These are phyloP conservation scores for Macrosteles quadrilineatus DNA, from an alignment of 1,140 invertebrate species.

Conservation along the genomic window DNA sequence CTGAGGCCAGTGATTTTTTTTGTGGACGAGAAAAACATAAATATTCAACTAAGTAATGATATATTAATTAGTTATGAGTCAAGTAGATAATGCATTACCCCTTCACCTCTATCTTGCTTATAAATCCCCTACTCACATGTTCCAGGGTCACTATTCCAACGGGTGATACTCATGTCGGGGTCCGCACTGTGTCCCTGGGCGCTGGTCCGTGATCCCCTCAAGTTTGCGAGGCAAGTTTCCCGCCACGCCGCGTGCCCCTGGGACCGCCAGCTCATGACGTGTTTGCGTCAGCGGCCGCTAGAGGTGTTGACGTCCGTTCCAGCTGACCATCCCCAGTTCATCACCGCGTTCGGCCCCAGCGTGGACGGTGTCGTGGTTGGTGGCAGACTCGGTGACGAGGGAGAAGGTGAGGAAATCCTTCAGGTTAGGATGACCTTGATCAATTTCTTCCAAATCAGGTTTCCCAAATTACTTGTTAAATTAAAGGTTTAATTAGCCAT, in stretches of 20 bases:
- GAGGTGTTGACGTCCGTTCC: conserved; percentile 69
- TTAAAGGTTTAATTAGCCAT: no score
- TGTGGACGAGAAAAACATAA: no score
- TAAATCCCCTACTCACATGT: no score
- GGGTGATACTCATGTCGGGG: conserved; percentile 92
- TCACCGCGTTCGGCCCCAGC: conserved; percentile 85
- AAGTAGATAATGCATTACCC: no score
- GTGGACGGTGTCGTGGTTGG: conserved; percentile 91
- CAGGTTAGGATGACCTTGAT: no score
- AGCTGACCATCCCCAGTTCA: conserved; percentile 77
- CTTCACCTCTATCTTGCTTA: no score
- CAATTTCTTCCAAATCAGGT: no score
- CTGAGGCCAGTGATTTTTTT: no score
- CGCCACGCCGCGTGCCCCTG: conserved; percentile 86
- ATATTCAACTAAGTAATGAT: no score
- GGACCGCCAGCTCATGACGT: conserved; percentile 74
- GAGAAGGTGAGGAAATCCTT: conserved; percentile 3
- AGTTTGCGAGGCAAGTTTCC: conserved; percentile 84
- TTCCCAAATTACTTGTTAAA: no score
- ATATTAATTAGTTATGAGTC: no score
- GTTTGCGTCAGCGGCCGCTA: conserved; percentile 77
- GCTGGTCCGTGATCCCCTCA: conserved; percentile 80
- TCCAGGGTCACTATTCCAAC: conserved; percentile 85
- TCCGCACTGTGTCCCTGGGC: conserved; percentile 95
- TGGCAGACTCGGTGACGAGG: conserved; percentile 52